A percentile compares a stretch with the other conserved stretches of the same genome.
Conservation (phyloP, 2,888 invertebrate genomes). For the Salticus scenicus region DNA sequence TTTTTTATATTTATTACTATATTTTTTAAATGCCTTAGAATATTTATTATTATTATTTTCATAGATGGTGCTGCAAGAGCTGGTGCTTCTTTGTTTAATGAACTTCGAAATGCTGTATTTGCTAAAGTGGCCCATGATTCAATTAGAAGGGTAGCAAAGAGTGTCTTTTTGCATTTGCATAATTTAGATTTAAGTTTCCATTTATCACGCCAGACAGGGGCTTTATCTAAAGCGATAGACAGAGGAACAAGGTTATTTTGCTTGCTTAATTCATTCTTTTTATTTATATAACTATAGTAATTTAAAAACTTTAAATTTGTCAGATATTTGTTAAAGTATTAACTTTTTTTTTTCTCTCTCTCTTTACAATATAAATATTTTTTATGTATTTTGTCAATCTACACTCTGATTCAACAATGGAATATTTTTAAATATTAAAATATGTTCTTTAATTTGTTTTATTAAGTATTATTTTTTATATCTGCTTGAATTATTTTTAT, state of each 20-base stretch:
- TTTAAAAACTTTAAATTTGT: no score
- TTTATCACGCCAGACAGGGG: slow-evolving; percentile 94
- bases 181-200: slow-evolving; percentile 95
- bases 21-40: not conserved
- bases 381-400: no score
- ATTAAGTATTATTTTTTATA: no score
- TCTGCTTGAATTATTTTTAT: no score
- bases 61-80: slow-evolving; percentile 94
- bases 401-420: no score
- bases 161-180: slow-evolving; percentile 96
- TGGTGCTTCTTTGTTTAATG: slow-evolving; percentile 94
- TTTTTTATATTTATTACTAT: no score
- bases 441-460: no score
- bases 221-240: slow-evolving; percentile 87
- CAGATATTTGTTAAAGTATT: no score
- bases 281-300: no score
- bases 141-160: slow-evolving; percentile 92
- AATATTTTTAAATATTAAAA: no score
- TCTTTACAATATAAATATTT: no score
- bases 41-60: not conserved
- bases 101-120: slow-evolving; percentile 97
- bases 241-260: slow-evolving; percentile 76
- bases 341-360: no score
- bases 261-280: not conserved
- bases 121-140: slow-evolving; percentile 98